Evolutionary conservation across 2,113 vertebrate genomes (phyloP), one percentile per base, ranked within the genome.

Genomic region (Megaceryle torquata): DNA sequence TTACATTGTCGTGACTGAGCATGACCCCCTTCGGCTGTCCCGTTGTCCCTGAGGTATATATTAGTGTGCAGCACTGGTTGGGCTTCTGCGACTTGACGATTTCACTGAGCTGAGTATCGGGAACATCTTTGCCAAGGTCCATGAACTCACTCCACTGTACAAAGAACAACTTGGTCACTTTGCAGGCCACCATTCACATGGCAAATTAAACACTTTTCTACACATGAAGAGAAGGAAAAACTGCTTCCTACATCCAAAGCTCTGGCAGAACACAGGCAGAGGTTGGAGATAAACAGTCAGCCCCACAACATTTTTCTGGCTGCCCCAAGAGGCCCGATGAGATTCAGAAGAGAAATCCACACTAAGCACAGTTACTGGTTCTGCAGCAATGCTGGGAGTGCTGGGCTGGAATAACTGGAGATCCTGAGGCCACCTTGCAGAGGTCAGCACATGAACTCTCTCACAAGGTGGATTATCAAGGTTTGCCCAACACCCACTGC

Each of bases 1-100:
- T 98, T 59, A 99, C 99, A 0, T 99, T 99, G 97, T 99, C 99
- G 0, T 99, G 99, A 72, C 99, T 99, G 6, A 99, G 98, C 99
- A 99, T 99, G 31, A 99, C 99, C 9, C 98, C 99, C 95, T 99
- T 99, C 24, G 99, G 99, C 67, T 98, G 94, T 6, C 99, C 99
- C 0, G 97, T 98, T 70, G 99, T 99, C 44, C 99, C 99, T 0
- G 99, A 99, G 41, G 99, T 99, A 78, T 99, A 99, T 91, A 99
- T 99, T 64, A 99, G 95, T 0, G 98, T 98, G 25, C 99, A 99
- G 86, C 99, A 99, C 92, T 99, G 99, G 92, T 98, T 99, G 14
- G 99, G 98, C 93, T 98, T 99, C 98, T 99, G 99, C 10, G 91
- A 97, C 2, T 85, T 64, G 39, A 99, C 96, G 91, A 99, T 65